Percentiles rank a stretch among this genome's conserved stretches.
phyloP scores from a whole-genome alignment of 2,888 invertebrate genomes.

The Onthophagus sagittarius region DNA sequence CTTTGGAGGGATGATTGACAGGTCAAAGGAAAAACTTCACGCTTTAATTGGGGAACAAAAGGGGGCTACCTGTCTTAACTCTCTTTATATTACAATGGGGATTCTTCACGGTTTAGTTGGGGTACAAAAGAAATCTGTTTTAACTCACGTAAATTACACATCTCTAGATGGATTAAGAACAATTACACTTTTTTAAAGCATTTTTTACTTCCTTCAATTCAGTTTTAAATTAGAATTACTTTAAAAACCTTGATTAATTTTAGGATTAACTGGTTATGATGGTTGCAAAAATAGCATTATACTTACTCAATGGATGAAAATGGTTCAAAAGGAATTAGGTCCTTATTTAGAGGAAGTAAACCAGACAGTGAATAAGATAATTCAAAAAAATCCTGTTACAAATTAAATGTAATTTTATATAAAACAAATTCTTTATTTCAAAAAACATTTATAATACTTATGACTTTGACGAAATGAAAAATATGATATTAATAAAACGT shows the following conservation, averaged over 20 bases:
- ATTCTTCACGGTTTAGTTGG: no score
- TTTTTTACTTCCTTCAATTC: no score
- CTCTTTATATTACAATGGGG: no score
- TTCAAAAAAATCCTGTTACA: not conserved
- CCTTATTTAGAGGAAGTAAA: constrained; percentile 64
- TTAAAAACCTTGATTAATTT: constrained; percentile 24
- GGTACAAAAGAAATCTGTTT: no score
- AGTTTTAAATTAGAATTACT: not conserved
- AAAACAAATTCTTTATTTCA: constrained; percentile 50
- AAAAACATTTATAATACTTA: constrained; percentile 51
- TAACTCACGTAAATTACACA: no score
- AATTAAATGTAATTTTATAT: constrained; percentile 26
- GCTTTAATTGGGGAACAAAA: no score
- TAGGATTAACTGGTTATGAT: constrained; percentile 68
- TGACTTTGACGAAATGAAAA: constrained; percentile 36
- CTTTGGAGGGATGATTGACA: no score
- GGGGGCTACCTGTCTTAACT: no score
- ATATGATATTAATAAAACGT: constrained; percentile 27
- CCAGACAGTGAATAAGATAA: constrained; percentile 35
- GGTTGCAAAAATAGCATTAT: constrained; percentile 57
- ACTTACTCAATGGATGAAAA: constrained; percentile 62
- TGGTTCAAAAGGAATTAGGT: constrained; percentile 57
- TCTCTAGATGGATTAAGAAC: no score
- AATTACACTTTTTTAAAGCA: no score
- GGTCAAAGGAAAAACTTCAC: no score